Evolutionary conservation across 2,888 invertebrate species (phyloP), one percentile per base, ranked within the genome.

Genomic region (Plemyria rubiginata): DNA sequence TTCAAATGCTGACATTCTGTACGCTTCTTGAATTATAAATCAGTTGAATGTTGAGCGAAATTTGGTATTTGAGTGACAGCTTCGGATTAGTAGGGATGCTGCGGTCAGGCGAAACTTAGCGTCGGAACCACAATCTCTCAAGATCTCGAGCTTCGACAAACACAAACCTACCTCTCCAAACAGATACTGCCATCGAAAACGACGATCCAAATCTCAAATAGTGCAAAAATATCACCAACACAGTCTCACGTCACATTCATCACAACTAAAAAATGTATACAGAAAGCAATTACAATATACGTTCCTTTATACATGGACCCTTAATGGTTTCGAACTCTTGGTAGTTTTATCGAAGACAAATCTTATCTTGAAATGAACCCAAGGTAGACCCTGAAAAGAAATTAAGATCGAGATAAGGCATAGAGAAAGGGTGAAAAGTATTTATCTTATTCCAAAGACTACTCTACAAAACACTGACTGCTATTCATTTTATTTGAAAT

Each of bases 1-100:
- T 74, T 66, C 65, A 66, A 70, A 73, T 68, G 67, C 67, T 70
- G 66, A 57, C 68, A 66, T 29, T 69, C 70, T 64, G 67, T 71
- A 70, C 55, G 68, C 62, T 73, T 61, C 66, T 69, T 74, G 71
- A 71, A 75, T 73, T 68, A 75, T 67, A 72, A 73, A 61, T 54
- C 57, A 67, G 66, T 38, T 65, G 38, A 9, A 54, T 53, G 56
- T 65, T 38, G 1, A 51, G 49, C 40, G 48, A 52, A 59, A 61
- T 60, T 65, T 50, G 48, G 50, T 56, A 52, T 29, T 45, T 48
- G 56, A 54, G 43, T 60, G 45, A 60, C 45, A 48, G 43, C 32
- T 60, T 43, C 54, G 46, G 53, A 59, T 59, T 46, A 36, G 15
- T 49, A 28, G 38, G 46, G 28, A 32, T 36, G 12, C 13, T 29